Conservation (phyloP, 1,140 invertebrate species). For the Druon quercuslanigerum region DNA sequence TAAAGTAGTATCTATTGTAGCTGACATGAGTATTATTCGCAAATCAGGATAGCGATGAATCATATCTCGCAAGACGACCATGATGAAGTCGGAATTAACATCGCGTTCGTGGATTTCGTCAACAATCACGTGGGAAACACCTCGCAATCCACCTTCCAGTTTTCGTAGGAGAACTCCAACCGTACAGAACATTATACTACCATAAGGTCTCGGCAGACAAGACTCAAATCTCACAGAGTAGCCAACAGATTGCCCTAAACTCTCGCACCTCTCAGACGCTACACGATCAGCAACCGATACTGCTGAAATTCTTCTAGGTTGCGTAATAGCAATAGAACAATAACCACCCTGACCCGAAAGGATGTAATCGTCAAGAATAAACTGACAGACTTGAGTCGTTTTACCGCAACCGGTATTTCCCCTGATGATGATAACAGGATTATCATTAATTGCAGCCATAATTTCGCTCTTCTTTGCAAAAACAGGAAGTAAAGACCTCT, state of each 20-base stretch:
- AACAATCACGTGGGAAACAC: conserved; percentile 93
- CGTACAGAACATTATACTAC: conserved; percentile 95
- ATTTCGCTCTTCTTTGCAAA: conserved; percentile 83
- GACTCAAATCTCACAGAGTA: conserved; percentile 97
- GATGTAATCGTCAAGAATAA: conserved; percentile 96
- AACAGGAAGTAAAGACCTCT: conserved; percentile 86
- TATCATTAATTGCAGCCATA: conserved; percentile 89
- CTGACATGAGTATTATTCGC: conserved; percentile 97
- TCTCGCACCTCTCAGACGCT: conserved; percentile 89
- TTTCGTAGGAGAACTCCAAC: conserved; percentile 95
- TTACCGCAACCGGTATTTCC: conserved; percentile 96
- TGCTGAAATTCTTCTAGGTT: conserved; percentile 95
- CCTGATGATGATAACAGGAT: conserved; percentile 90
- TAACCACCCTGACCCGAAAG: conserved; percentile 86
- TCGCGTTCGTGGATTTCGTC: conserved; percentile 99
- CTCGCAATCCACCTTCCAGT: conserved; percentile 89
- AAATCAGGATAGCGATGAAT: conserved; percentile 92
- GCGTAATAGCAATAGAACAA: conserved; percentile 95
- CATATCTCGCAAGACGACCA: conserved; percentile 95
- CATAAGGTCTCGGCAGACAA: conserved; percentile 91
- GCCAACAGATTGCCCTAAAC: conserved; percentile 86
- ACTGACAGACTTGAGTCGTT: conserved; percentile 94
- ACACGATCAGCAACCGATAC: conserved; percentile 95
- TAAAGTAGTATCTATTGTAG: conserved; percentile 94
- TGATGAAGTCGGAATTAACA: conserved; percentile 96